phyloP scores from a whole-genome alignment of 1,140 invertebrate genomes.

The Drosophila oshimai region DNA sequence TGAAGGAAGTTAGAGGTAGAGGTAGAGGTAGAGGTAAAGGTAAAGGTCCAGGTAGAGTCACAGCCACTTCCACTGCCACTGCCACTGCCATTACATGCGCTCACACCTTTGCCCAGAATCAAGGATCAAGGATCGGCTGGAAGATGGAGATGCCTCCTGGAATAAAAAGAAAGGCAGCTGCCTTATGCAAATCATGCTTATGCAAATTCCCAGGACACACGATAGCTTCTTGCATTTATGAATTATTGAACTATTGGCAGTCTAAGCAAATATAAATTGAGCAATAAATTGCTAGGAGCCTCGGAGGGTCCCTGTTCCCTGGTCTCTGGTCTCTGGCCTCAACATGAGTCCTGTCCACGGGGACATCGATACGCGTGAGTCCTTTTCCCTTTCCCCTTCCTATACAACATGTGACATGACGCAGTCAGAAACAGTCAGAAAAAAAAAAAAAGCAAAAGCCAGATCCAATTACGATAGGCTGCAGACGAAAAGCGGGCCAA shows the following conservation, averaged over 20 bases:
- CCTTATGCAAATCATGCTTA: conserved; percentile 65
- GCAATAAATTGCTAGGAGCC: conserved; percentile 67
- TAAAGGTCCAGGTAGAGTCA: conserved; percentile 49
- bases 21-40: conserved; percentile 34
- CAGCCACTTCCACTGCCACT: too few relatives aligned
- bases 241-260: conserved; percentile 80
- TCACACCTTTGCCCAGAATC: conserved; percentile 61
- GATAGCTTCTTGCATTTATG: conserved; percentile 59
- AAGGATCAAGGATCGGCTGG: neutral
- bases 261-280: conserved; percentile 80
- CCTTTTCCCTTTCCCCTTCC: conserved; percentile 1
- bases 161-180: conserved; percentile 39
- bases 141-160: neutral
- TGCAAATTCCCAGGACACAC: conserved; percentile 63
- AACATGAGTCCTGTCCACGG: neutral
- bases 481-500: conserved; percentile 27
- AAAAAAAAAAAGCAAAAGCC: conserved; percentile 20
- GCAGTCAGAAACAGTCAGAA: too few relatives aligned
- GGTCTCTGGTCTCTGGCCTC: too few relatives aligned
- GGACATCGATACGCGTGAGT: conserved; percentile 73
- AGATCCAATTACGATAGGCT: conserved; percentile 65
- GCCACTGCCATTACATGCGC: conserved; percentile 55
- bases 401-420: conserved; percentile 67
- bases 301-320: too few relatives aligned
- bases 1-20: conserved; percentile 3